These are phyloP conservation scores for Podarcis siculus DNA, from an alignment of 2,797 vertebrate genomes.

Conservation along the genomic window DNA sequence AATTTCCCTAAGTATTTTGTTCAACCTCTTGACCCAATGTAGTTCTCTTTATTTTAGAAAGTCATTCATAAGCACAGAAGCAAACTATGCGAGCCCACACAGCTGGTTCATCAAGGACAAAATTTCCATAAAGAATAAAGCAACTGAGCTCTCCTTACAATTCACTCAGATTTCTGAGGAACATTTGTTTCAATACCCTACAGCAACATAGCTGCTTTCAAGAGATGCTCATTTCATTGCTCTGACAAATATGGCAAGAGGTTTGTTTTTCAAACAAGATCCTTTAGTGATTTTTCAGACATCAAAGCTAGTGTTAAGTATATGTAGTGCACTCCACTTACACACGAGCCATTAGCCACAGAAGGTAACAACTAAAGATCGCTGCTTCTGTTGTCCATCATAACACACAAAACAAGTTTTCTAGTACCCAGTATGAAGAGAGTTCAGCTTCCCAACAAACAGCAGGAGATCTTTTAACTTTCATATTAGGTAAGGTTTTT, in stretches of 20 bases:
- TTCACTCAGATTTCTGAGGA: constrained; percentile 55
- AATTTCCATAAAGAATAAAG: constrained; percentile 51
- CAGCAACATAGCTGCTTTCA: constrained; percentile 60
- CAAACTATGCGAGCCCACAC: constrained; percentile 59
- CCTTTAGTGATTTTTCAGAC: constrained; percentile 44
- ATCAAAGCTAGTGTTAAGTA: constrained; percentile 52
- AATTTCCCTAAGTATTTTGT: not conserved
- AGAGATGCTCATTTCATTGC: constrained; percentile 62
- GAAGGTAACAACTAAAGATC: not conserved
- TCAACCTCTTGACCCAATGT: constrained; percentile 12
- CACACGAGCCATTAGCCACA: not conserved
- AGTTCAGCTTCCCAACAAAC: not conserved
- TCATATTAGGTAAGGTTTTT: not conserved
- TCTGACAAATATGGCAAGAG: constrained; percentile 46
- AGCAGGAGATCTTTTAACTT: not conserved
- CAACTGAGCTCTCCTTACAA: constrained; percentile 36
- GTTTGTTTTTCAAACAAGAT: constrained; percentile 53
- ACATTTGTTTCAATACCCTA: constrained; percentile 59
- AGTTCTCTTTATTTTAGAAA: constrained; percentile 47
- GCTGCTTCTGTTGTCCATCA: not conserved
- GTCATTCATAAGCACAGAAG: constrained; percentile 48
- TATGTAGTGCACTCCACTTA: constrained; percentile 5
- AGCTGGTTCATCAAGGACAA: constrained; percentile 54
- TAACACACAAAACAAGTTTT: not conserved
- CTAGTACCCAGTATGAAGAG: not conserved